Evolutionary conservation across 2,113 vertebrate genomes (phyloP).

Genomic region (Todiramphus saurophagus): DNA sequence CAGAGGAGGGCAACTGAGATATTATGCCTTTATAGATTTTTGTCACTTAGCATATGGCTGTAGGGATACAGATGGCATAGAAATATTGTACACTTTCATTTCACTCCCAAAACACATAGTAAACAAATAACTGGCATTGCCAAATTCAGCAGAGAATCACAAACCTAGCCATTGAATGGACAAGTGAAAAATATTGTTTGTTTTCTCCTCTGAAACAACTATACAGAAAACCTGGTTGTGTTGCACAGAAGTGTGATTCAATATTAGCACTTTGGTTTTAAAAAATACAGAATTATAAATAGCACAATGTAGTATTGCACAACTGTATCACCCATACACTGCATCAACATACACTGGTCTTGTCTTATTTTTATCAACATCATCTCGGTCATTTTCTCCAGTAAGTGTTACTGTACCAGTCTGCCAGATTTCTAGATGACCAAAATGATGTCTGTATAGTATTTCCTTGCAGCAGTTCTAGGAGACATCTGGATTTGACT

Average conservation of each 20-base stretch:
- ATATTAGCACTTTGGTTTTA: not conserved
- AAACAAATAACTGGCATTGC: not conserved
- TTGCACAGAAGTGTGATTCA: not conserved
- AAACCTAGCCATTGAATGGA: not conserved
- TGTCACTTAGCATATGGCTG: not conserved
- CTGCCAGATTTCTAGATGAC: not conserved
- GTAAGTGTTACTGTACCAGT: not conserved
- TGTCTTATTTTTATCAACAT: not conserved
- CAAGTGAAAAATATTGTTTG: not conserved
- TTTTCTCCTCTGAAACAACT: not conserved
- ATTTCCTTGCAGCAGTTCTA: not conserved
- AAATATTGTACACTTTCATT: not conserved
- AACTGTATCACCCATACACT: not conserved
- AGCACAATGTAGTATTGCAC: accelerated
- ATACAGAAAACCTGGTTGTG: not conserved
- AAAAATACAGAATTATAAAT: not conserved
- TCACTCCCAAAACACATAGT: not conserved
- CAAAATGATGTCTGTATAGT: not conserved
- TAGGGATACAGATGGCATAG: not conserved
- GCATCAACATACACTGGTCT: accelerated
- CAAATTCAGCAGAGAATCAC: not conserved
- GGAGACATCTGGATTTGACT: not conserved
- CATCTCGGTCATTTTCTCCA: not conserved
- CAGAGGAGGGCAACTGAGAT: not conserved
- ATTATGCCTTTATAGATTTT: not conserved